Evolutionary conservation across 2,888 invertebrate genomes (phyloP).

Genomic region (Bimastos eiseni): DNA sequence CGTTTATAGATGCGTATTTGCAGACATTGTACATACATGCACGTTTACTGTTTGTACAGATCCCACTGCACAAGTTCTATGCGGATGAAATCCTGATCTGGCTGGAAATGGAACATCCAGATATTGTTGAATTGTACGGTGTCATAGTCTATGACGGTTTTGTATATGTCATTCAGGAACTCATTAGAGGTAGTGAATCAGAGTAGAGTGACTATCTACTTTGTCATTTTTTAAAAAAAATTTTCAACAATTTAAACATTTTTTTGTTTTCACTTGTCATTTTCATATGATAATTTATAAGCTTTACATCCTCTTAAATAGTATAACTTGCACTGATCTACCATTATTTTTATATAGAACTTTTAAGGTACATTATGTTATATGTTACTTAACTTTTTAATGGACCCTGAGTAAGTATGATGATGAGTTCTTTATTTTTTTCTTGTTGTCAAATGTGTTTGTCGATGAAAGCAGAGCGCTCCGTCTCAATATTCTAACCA

Average conservation of each 20-base stretch:
- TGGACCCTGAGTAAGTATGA: neutral
- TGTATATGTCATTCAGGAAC: constrained; percentile 26
- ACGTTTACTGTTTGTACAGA: neutral
- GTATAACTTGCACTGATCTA: neutral
- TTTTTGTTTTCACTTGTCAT: neutral
- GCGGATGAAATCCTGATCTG: constrained; percentile 20
- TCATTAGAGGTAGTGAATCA: constrained; percentile 24
- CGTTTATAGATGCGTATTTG: neutral
- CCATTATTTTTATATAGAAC: neutral
- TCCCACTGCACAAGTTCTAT: constrained; percentile 24
- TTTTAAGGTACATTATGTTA: neutral
- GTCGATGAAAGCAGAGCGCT: neutral
- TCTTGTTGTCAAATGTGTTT: neutral
- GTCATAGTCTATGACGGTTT: constrained; percentile 14
- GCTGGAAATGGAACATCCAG: constrained; percentile 26
- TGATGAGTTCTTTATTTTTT: neutral
- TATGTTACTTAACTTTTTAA: neutral
- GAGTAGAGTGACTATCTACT: neutral
- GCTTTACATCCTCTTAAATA: neutral
- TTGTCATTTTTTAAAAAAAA: neutral
- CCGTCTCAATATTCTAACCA: neutral
- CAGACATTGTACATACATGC: neutral
- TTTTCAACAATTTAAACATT: neutral
- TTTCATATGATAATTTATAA: neutral
- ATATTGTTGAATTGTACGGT: constrained; percentile 28